Evolutionary conservation across 2,888 invertebrate species (phyloP), one percentile per base, ranked within the genome.

Genomic region (Sinopyrophorus schimmeli): DNA sequence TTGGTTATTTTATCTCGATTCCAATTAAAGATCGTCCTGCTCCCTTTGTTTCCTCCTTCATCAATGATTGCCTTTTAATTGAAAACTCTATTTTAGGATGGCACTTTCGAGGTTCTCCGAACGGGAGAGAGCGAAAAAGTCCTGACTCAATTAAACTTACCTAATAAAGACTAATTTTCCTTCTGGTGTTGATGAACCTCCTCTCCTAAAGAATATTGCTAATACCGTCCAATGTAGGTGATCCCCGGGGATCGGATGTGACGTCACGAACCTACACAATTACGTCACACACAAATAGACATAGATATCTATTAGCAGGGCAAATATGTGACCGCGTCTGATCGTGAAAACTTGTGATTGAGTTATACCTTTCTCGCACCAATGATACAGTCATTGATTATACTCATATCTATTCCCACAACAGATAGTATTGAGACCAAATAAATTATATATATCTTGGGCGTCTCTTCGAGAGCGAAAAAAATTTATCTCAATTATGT

Each of bases 291-390:
- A 69, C 69, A 68, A 68, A 69, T 65, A 65, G 62, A 64, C 69
- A 68, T 70, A 70, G 67, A 71, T 72, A 71, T 72, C 71, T 71
- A 71, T 72, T 72, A 66, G 63, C 50, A 50, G 56, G 57, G 58
- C 58, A 61, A 60, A 61, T 60, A 61, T 62, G 61, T 62, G 60
- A 59, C 53, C 51, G 64, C 64, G 58, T 57, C 61, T 58, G 62
- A 62, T 64, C 68, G 67, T 68, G 67, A 64, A 65, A 69, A 69
- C 63, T 69, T 69, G 65, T 68, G 69, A 71, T 71, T 70, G 69
- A 69, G 67, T 70, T 70, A 68, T 57, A 58, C 59, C 53, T 52
- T n/a, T 40, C 47, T 47, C 53, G 57, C 58, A 56, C 53, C 60
- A 60, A 62, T 59, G 62, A 66, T 68, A 53, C 63, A 62, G 60